These are phyloP conservation scores for Spicauda simplicius DNA, from an alignment of 2,888 invertebrate genomes.

Conservation along the genomic window DNA sequence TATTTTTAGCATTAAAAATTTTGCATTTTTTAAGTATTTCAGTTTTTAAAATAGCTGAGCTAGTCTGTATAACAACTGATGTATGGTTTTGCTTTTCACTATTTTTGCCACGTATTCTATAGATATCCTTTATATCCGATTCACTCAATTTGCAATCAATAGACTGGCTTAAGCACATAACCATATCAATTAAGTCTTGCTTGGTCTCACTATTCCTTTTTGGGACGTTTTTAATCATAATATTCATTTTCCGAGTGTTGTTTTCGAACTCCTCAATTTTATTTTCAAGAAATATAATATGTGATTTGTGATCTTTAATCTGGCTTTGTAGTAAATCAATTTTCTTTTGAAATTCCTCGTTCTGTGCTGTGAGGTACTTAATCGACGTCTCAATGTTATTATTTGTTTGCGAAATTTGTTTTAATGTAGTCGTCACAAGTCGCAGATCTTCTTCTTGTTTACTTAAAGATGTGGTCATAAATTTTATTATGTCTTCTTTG, in stretches of 20 bases:
- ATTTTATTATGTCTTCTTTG: no score
- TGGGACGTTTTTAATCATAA: slow-evolving; percentile 43
- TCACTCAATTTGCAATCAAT: slow-evolving; percentile 29
- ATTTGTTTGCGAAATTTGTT: no score
- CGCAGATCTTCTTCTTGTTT: no score
- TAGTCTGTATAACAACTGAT: slow-evolving; percentile 28
- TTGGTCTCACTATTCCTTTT: slow-evolving; percentile 33
- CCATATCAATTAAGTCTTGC: slow-evolving; percentile 38
- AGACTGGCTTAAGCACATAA: slow-evolving; percentile 22
- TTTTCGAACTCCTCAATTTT: no score
- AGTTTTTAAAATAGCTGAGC: slow-evolving; percentile 29
- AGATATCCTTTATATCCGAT: slow-evolving; percentile 39
- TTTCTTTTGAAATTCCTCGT: no score
- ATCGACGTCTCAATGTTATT: no score
- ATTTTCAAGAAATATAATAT: no score
- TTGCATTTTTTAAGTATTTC: slow-evolving; percentile 31
- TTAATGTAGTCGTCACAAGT: no score
- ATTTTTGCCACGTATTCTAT: slow-evolving; percentile 30
- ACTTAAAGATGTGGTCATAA: no score
- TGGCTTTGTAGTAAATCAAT: no score
- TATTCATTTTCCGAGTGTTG: slow-evolving; percentile 29
- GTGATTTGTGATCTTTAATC: no score
- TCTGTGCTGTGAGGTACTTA: no score
- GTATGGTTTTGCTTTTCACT: slow-evolving; percentile 1
- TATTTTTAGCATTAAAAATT: slow-evolving; percentile 27